Evolutionary conservation across 92 coral and sea anemone species (phyloP).

Genomic region (Epizoanthus stellaris): DNA sequence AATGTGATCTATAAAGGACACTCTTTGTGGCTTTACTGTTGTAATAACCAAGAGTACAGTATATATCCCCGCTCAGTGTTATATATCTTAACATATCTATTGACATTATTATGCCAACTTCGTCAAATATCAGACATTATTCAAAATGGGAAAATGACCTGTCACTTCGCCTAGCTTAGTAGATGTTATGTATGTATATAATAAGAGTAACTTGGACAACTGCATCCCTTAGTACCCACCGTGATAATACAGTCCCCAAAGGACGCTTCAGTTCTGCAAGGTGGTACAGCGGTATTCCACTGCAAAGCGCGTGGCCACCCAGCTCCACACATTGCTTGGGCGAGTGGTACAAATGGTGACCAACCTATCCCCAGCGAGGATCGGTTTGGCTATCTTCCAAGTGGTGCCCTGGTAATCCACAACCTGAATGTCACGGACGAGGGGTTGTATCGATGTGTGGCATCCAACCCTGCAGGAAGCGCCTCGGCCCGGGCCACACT

Average conservation of each 20-base stretch:
- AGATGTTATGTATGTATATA: too few species aligned
- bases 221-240: conserved; percentile 65
- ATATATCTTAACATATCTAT: too few species aligned
- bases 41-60: too few species aligned
- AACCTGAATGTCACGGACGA: conserved; percentile 78
- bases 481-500: conserved; percentile 69
- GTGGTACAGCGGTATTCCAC: conserved; percentile 80
- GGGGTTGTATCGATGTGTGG: conserved; percentile 92
- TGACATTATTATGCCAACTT: too few species aligned
- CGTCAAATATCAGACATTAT: too few species aligned
- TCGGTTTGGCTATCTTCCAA: conserved; percentile 77
- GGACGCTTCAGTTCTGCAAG: conserved; percentile 68
- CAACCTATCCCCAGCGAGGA: conserved; percentile 88
- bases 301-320: conserved; percentile 99
- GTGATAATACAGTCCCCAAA: conserved; percentile 72
- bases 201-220: neutral
- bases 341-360: conserved; percentile 91
- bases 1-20: too few species aligned
- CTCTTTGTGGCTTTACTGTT: too few species aligned
- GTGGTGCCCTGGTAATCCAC: conserved; percentile 78
- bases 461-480: conserved; percentile 90
- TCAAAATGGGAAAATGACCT: too few species aligned
- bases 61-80: too few species aligned
- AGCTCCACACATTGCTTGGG: conserved; percentile 98
- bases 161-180: too few species aligned